Evolutionary conservation across 2,888 invertebrate genomes (phyloP).

Genomic region (Orthosia cruda): DNA sequence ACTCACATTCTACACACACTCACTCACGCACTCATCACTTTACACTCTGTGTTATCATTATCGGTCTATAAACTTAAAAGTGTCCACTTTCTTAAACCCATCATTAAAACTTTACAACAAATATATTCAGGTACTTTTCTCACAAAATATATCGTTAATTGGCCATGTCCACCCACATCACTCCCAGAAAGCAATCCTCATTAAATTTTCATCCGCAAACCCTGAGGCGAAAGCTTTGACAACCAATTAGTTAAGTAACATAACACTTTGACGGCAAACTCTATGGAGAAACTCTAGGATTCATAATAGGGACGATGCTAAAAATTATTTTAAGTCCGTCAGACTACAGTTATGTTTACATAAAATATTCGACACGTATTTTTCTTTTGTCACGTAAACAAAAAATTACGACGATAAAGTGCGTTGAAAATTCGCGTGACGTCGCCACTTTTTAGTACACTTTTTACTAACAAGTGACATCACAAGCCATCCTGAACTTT

Average conservation of each 20-base stretch:
- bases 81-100: neutral
- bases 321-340: too few relatives aligned
- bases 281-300: slow-evolving; percentile 31
- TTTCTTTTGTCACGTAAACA: too few relatives aligned
- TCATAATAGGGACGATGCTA: neutral
- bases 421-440: too few relatives aligned
- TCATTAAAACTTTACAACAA: slow-evolving; percentile 18
- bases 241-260: slow-evolving; percentile 81
- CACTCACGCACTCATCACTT: too few relatives aligned
- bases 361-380: too few relatives aligned
- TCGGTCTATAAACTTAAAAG: neutral
- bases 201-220: slow-evolving; percentile 85
- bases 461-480: too few relatives aligned
- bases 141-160: slow-evolving; percentile 76
- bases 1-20: too few relatives aligned
- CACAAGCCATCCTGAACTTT: too few relatives aligned
- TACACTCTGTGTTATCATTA: too few relatives aligned
- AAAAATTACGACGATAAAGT: too few relatives aligned
- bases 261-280: slow-evolving; percentile 78
- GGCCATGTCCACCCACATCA: slow-evolving; percentile 76
- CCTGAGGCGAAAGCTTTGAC: slow-evolving; percentile 77
- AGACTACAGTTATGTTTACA: too few relatives aligned
- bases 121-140: slow-evolving; percentile 23
- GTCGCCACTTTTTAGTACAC: too few relatives aligned
- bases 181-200: slow-evolving; percentile 81